A percentile compares a stretch with the other conserved stretches of the same genome.
Conservation (phyloP, 2,797 vertebrate species). For the Gila robusta region DNA sequence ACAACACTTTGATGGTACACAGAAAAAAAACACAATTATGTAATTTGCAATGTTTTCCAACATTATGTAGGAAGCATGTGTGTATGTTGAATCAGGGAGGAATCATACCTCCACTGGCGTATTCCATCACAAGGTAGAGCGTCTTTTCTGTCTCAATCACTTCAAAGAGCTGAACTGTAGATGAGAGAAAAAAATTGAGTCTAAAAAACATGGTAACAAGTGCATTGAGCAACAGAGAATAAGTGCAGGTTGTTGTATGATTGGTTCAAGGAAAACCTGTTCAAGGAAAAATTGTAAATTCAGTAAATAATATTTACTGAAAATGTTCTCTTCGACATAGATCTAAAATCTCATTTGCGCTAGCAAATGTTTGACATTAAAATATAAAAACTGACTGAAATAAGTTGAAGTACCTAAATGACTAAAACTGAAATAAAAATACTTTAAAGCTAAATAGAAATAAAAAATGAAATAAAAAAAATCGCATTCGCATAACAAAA, state of each 20-base stretch:
- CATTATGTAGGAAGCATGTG: no score
- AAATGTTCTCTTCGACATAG: no score
- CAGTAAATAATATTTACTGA: not conserved
- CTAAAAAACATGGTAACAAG: not conserved
- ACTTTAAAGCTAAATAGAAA: not conserved
- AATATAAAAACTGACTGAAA: not conserved
- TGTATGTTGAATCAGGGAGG: slow-evolving; percentile 9
- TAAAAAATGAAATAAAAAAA: not conserved
- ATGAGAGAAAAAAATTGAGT: slow-evolving; percentile 21
- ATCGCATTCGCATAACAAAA: not conserved
- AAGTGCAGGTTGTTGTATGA: not conserved
- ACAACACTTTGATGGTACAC: slow-evolving; percentile 21
- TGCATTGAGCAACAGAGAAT: not conserved
- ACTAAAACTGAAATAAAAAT: not conserved
- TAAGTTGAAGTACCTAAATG: not conserved
- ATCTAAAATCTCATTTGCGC: not conserved
- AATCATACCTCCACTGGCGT: slow-evolving; percentile 89
- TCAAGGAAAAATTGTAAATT: not conserved
- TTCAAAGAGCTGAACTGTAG: slow-evolving; percentile 92
- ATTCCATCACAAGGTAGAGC: slow-evolving; percentile 94
- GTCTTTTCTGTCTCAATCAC: slow-evolving; percentile 96
- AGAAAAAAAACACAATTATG: no score
- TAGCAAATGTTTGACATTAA: not conserved
- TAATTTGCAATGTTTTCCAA: no score
- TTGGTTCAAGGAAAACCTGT: not conserved